These are phyloP conservation scores for Eulemur macaco DNA, from an alignment of 2,113 vertebrate species.

Conservation along the genomic window DNA sequence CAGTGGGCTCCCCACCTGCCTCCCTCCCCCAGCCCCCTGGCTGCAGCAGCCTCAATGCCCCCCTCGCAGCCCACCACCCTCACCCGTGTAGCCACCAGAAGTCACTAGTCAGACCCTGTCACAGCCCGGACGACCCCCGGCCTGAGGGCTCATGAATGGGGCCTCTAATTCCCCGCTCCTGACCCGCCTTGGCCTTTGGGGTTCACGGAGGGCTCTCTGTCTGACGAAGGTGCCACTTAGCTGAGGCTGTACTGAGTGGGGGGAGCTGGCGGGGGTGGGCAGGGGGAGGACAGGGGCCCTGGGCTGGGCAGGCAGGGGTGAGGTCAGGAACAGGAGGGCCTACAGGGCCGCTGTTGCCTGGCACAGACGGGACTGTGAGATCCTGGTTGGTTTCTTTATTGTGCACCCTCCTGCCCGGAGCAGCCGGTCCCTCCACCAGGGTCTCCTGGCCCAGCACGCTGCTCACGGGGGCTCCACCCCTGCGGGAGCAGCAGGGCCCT, in stretches of 20 bases:
- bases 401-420: background rate
- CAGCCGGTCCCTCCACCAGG: no score
- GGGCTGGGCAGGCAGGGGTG: no score
- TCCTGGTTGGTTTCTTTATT: background rate
- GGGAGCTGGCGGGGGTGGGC: no score
- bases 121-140: background rate
- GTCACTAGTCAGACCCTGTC: background rate
- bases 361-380: background rate
- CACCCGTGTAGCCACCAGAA: background rate
- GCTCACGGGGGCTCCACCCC: background rate
- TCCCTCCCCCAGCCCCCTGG: background rate
- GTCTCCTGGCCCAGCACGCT: background rate
- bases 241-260: fast-evolving
- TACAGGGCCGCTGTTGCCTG: background rate
- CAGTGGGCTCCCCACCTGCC: no score
- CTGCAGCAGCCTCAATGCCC: background rate
- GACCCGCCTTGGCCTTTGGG: background rate
- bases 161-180: background rate
- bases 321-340: background rate
- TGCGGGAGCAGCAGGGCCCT: fast-evolving
- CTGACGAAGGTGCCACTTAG: no score
- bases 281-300: no score
- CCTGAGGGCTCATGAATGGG: background rate
- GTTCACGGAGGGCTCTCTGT: background rate
- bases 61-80: background rate